A percentile compares a stretch with the other conserved stretches of the same genome.
phyloP scores from a whole-genome alignment of 1,140 invertebrate species.

The Hyles euphorbiae region DNA sequence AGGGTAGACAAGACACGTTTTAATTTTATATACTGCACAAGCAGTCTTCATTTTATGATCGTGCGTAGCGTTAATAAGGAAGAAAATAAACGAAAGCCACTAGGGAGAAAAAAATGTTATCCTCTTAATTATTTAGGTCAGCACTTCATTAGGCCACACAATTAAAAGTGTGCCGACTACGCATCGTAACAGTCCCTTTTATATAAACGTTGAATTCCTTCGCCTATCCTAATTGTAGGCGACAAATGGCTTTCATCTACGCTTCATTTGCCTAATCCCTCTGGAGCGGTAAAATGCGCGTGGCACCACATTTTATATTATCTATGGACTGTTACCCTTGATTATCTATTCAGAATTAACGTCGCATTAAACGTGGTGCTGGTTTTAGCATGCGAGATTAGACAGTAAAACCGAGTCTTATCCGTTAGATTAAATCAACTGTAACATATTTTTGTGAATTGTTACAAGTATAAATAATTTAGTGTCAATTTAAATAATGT shows the following conservation, averaged over 20 bases:
- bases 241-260: slow-evolving; percentile 21
- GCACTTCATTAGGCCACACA: slow-evolving; percentile 8
- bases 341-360: neutral
- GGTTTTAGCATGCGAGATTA: too few species aligned
- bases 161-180: slow-evolving; percentile 21
- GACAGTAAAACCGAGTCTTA: too few species aligned
- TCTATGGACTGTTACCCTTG: neutral
- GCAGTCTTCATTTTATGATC: neutral
- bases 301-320: slow-evolving; percentile 1
- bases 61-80: slow-evolving; percentile 1
- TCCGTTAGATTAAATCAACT: too few species aligned
- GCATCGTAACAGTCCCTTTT: slow-evolving; percentile 19
- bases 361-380: neutral
- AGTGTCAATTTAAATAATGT: too few species aligned
- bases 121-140: slow-evolving; percentile 17
- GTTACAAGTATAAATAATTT: too few species aligned
- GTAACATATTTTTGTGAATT: too few species aligned
- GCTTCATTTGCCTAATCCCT: slow-evolving; percentile 21
- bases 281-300: neutral
- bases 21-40: too few species aligned
- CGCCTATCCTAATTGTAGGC: slow-evolving; percentile 18
- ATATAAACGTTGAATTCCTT: slow-evolving; percentile 18
- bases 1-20: too few species aligned
- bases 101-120: neutral
- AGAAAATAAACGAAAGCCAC: neutral